phyloP scores from a whole-genome alignment of 2,888 invertebrate species.

The Ectemnius lituratus region DNA sequence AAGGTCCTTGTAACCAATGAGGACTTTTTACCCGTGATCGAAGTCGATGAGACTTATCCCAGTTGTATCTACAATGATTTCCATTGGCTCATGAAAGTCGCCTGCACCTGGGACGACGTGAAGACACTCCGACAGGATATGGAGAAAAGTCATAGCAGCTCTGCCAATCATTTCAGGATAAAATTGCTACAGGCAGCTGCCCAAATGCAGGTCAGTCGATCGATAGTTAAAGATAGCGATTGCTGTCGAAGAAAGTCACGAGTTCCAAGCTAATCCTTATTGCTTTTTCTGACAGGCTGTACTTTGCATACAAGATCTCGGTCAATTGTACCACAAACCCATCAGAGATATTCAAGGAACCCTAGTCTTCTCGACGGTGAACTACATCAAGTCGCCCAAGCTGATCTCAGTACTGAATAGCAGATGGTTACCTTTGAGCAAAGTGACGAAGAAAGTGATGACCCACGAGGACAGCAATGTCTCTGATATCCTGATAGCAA shows the following conservation, averaged over 20 bases:
- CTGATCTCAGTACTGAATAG: slow-evolving; percentile 93
- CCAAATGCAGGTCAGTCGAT: slow-evolving; percentile 85
- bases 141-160: slow-evolving; percentile 95
- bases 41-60: slow-evolving; percentile 97
- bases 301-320: slow-evolving; percentile 94
- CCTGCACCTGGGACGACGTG: slow-evolving; percentile 98
- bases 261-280: not conserved
- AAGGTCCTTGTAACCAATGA: slow-evolving; percentile 97
- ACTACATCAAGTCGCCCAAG: slow-evolving; percentile 89
- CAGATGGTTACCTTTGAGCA: slow-evolving; percentile 93
- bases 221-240: not conserved
- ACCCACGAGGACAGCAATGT: slow-evolving; percentile 87
- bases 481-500: slow-evolving; percentile 90
- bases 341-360: slow-evolving; percentile 93
- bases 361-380: slow-evolving; percentile 92
- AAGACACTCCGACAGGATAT: slow-evolving; percentile 94
- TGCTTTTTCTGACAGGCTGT: slow-evolving; percentile 83
- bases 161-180: slow-evolving; percentile 91
- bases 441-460: slow-evolving; percentile 88
- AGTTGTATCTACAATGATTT: slow-evolving; percentile 95
- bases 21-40: slow-evolving; percentile 97
- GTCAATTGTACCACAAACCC: slow-evolving; percentile 95
- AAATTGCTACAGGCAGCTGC: slow-evolving; percentile 95
- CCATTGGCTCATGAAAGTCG: slow-evolving; percentile 99
- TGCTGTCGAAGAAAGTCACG: not conserved